phyloP scores from a whole-genome alignment of 2,888 invertebrate species.

The Lycocerus yunnanus region DNA sequence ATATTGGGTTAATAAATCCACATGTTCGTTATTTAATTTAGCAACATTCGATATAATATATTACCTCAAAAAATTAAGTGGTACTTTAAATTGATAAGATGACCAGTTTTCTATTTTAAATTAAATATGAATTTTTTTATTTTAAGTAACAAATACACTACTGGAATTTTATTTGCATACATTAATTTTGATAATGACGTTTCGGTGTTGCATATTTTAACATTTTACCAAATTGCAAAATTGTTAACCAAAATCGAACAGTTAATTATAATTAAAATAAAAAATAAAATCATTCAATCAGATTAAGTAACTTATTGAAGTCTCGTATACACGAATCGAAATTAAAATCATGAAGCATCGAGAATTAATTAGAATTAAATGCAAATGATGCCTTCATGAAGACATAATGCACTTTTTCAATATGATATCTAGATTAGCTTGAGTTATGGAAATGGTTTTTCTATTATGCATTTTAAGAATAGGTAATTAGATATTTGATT shows the following conservation, averaged over 20 bases:
- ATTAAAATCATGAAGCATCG: background rate
- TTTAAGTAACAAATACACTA: background rate
- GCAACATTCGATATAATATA: background rate
- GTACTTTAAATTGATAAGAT: background rate
- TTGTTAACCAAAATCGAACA: background rate
- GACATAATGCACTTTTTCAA: slow-evolving; percentile 9
- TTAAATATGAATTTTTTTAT: background rate
- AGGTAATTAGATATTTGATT: slow-evolving; percentile 1
- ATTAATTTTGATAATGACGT: background rate
- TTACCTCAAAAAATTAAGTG: background rate
- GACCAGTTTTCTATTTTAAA: background rate
- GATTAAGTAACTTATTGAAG: background rate
- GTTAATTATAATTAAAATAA: background rate
- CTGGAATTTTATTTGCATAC: background rate
- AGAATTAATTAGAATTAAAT: slow-evolving; percentile 13
- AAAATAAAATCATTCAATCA: background rate
- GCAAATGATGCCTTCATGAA: slow-evolving; percentile 5
- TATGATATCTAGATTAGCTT: slow-evolving; percentile 6
- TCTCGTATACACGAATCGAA: background rate
- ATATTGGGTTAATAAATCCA: background rate
- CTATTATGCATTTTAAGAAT: background rate
- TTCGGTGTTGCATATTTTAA: background rate
- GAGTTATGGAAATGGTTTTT: background rate
- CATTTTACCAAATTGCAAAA: background rate
- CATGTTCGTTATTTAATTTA: background rate